Percentiles rank a stretch among this genome's conserved stretches.
Conservation (phyloP, 2,888 invertebrate genomes). For the Amphipoea lucens region DNA sequence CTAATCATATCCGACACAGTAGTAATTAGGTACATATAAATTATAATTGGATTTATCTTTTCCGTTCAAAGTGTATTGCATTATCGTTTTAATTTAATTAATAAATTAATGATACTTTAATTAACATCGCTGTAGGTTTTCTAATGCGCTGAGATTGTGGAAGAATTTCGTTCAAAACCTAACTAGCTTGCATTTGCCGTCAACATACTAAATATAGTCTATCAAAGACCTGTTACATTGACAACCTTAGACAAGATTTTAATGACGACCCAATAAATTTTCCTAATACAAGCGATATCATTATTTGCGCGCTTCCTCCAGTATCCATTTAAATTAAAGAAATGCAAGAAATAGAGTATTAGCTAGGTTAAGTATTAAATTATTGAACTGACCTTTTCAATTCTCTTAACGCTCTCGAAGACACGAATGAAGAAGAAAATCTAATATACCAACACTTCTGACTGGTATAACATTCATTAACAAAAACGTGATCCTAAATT, state of each 20-base stretch:
- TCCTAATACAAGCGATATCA: neutral
- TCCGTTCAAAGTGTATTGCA: conserved; percentile 23
- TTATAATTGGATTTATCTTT: conserved; percentile 35
- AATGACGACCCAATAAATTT: neutral
- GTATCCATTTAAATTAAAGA: neutral
- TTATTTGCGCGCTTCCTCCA: neutral
- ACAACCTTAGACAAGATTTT: neutral
- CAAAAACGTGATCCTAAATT: conserved; percentile 7
- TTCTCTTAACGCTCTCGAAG: no score
- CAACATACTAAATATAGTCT: neutral
- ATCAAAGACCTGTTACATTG: neutral
- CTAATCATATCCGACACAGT: conserved; percentile 3
- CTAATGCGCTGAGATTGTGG: neutral
- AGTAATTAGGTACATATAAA: conserved; percentile 32
- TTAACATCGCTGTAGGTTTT: conserved; percentile 1
- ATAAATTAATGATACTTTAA: conserved; percentile 16
- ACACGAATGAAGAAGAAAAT: neutral
- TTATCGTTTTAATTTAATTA: conserved; percentile 16
- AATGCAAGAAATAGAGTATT: neutral
- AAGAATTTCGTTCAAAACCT: neutral
- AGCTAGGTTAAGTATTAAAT: neutral
- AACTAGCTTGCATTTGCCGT: neutral
- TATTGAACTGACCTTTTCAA: neutral
- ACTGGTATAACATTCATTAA: neutral
- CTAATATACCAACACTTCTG: neutral